Base-by-base conservation (phyloP, 2,888 invertebrate genomes). In the Dexiosoma caninum region DNA sequence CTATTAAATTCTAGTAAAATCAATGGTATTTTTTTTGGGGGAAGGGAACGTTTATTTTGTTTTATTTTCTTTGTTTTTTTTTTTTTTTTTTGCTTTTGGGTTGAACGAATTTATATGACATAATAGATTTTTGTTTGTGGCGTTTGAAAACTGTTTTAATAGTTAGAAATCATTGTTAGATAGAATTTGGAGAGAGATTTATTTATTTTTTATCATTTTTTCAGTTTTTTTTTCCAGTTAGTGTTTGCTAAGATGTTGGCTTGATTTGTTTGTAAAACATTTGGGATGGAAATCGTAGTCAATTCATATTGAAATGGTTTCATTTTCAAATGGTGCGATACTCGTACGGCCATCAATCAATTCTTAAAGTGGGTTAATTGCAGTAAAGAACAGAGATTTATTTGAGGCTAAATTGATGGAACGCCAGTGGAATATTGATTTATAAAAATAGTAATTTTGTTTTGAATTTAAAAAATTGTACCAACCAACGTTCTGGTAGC, bases 11-110 rank as follows among this genome's bases (percentile, higher is more conserved):
- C 21, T 60, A 27, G n/a, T 67, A 46, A 40, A 74, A 74, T 49
- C 49, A 57, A 55, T 74, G 51, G 57, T 44, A 72, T 62, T 74
- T n/a, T n/a, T n/a, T n/a, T 78, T 67, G 55, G 40, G 78, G 51
- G 21, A 57, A 69, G 49, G 57, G 30, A 74, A 42, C 30, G 55
- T 55, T 44, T 37, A 12, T 0, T 49, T 12, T 19, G 0, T 49
- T n/a, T n/a, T n/a, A n/a, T n/a, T n/a, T n/a, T n/a, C n/a, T n/a
- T n/a, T n/a, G n/a, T n/a, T n/a, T n/a, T n/a, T n/a, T 27, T 12
- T 10, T 32, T n/a, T n/a, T 21, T 12, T 21, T 30, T 16, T 53
- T 49, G 46, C n/a, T 64, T 49, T 49, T 12, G 9, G 71, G 49
- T 42, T 62, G 46, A 46, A 51, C 46, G 40, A 40, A 40, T 40